Percentiles rank a stretch among this genome's conserved stretches.
Conservation (phyloP, 2,113 vertebrate genomes). For the Orientallactaga bullata region DNA sequence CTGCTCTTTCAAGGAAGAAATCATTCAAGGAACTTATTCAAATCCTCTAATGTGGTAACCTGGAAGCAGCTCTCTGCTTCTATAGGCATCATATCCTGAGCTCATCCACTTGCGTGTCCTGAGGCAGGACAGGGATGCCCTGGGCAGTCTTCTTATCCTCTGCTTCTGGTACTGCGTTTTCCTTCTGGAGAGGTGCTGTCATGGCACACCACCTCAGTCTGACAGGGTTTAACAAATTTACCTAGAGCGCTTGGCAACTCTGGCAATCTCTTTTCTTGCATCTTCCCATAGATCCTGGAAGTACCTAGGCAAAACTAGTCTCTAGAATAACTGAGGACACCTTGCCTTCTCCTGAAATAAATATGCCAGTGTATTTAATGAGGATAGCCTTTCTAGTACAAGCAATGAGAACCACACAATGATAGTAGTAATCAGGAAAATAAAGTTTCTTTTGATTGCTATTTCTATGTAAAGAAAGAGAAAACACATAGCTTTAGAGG, state of each 20-base stretch:
- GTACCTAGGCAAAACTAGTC: neutral
- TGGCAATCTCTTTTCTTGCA: neutral
- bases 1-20: neutral
- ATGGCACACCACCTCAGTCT: neutral
- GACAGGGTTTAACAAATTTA: neutral
- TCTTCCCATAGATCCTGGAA: neutral
- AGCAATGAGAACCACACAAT: neutral
- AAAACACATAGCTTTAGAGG: constrained; percentile 26
- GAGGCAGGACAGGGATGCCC: neutral
- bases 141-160: neutral
- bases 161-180: neutral
- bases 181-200: neutral
- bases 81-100: neutral
- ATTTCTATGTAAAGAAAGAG: constrained; percentile 53
- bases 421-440: neutral
- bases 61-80: neutral
- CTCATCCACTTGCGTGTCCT: neutral
- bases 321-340: neutral
- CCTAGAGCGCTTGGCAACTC: neutral
- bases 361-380: neutral
- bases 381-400: neutral
- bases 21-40: neutral
- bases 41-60: neutral
- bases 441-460: neutral
- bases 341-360: neutral